phyloP scores from a whole-genome alignment of 92 coral and sea anemone species.

The Zoanthus sansibaricus region DNA sequence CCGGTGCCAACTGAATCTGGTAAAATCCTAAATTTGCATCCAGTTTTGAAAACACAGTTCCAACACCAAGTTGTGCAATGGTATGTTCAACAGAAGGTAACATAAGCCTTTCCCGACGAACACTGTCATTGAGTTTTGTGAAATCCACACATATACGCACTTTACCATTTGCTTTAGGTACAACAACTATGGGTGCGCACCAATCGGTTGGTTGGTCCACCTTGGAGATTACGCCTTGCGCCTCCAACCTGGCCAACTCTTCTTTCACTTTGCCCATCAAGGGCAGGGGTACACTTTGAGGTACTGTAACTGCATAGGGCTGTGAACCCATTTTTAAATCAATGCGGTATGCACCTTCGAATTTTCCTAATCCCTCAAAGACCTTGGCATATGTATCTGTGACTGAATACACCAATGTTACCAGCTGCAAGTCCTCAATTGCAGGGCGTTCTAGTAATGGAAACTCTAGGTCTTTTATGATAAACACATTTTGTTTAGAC shows the following conservation, averaged over 20 bases:
- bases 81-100: slow-evolving; percentile 57
- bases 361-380: slow-evolving; percentile 9
- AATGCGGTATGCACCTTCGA: background rate
- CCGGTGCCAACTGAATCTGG: background rate
- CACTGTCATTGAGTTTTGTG: slow-evolving; percentile 44
- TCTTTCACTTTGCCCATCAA: slow-evolving; percentile 53
- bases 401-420: slow-evolving; percentile 17
- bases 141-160: background rate
- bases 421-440: no score
- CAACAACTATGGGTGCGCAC: slow-evolving; percentile 49
- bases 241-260: slow-evolving; percentile 54
- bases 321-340: slow-evolving; percentile 37
- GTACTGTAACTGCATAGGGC: slow-evolving; percentile 58
- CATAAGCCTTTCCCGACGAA: slow-evolving; percentile 45
- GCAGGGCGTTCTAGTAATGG: slow-evolving; percentile 2
- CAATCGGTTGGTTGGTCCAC: background rate
- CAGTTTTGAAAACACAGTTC: slow-evolving; percentile 56
- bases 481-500: slow-evolving; percentile 1
- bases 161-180: slow-evolving; percentile 43
- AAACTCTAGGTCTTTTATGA: slow-evolving; percentile 2
- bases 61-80: slow-evolving; percentile 50
- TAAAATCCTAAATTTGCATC: slow-evolving; percentile 61
- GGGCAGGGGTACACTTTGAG: slow-evolving; percentile 33
- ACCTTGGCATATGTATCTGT: background rate
- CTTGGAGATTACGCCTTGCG: background rate